These are phyloP conservation scores for Xenops minutus DNA, from an alignment of 2,797 vertebrate genomes.

Conservation along the genomic window DNA sequence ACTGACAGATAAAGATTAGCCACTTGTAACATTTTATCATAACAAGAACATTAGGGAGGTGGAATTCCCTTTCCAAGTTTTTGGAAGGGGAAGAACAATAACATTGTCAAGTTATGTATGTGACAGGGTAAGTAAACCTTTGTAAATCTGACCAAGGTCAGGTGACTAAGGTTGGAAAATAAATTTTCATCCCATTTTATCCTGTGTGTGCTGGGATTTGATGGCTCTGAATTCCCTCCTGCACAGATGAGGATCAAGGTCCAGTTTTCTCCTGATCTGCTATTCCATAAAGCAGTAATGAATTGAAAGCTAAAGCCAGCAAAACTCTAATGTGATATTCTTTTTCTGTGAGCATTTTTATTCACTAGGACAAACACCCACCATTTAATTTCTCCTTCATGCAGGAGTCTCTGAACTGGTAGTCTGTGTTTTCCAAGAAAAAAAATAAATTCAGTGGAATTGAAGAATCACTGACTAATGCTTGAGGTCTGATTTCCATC, in stretches of 20 bases:
- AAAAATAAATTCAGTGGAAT: not conserved
- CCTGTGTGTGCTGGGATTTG: not conserved
- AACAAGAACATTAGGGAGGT: not conserved
- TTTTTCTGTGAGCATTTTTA: not conserved
- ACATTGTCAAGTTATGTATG: not conserved
- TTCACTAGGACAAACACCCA: not conserved
- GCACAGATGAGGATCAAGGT: not conserved
- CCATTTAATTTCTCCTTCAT: not conserved
- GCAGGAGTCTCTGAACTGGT: not conserved
- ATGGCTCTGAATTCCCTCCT: not conserved
- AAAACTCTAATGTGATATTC: not conserved
- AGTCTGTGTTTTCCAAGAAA: not conserved
- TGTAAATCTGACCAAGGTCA: not conserved
- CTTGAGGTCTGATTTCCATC: not conserved
- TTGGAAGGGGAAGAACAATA: not conserved
- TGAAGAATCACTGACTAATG: not conserved
- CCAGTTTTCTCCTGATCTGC: not conserved
- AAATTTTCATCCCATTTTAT: not conserved
- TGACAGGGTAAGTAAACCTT: not conserved
- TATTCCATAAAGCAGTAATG: not conserved
- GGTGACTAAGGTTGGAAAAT: not conserved
- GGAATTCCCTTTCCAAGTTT: not conserved
- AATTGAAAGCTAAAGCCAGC: not conserved
- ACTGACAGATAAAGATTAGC: not conserved
- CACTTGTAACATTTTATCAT: not conserved